phyloP scores from a whole-genome alignment of 1,140 invertebrate species.

The Psix sp. region DNA sequence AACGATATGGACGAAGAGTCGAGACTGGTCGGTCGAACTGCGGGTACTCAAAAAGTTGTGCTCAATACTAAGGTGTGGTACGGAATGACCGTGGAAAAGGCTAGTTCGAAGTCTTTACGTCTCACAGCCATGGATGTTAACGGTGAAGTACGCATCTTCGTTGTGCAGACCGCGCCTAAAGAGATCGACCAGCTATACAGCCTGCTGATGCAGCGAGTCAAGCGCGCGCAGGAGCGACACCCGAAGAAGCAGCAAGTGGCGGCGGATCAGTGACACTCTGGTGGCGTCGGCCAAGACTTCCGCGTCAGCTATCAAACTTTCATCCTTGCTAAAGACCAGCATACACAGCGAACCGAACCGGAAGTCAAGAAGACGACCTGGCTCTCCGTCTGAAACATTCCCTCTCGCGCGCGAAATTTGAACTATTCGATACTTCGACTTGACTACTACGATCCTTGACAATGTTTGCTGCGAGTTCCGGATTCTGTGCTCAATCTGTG shows the following conservation, averaged over 20 bases:
- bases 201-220: slow-evolving; percentile 82
- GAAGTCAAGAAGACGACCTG: too few relatives aligned
- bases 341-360: slow-evolving; percentile 33
- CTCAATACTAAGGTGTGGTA: slow-evolving; percentile 96
- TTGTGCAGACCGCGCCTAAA: slow-evolving; percentile 86
- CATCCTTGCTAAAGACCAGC: slow-evolving; percentile 20
- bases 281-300: not conserved
- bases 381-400: slow-evolving; percentile 65
- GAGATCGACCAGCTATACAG: slow-evolving; percentile 86
- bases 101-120: slow-evolving; percentile 90
- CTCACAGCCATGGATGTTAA: slow-evolving; percentile 92
- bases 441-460: too few relatives aligned
- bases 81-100: slow-evolving; percentile 92
- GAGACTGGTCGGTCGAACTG: slow-evolving; percentile 89
- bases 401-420: too few relatives aligned
- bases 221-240: slow-evolving; percentile 74
- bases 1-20: slow-evolving; percentile 88
- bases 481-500: slow-evolving; percentile 1
- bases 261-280: slow-evolving; percentile 70
- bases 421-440: too few relatives aligned
- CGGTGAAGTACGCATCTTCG: slow-evolving; percentile 90
- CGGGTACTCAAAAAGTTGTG: slow-evolving; percentile 91
- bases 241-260: slow-evolving; percentile 68
- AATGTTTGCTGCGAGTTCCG: not conserved
- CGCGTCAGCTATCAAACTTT: too few relatives aligned